Evolutionary conservation across 2,113 vertebrate genomes (phyloP).

Genomic region (Grantiella picta): DNA sequence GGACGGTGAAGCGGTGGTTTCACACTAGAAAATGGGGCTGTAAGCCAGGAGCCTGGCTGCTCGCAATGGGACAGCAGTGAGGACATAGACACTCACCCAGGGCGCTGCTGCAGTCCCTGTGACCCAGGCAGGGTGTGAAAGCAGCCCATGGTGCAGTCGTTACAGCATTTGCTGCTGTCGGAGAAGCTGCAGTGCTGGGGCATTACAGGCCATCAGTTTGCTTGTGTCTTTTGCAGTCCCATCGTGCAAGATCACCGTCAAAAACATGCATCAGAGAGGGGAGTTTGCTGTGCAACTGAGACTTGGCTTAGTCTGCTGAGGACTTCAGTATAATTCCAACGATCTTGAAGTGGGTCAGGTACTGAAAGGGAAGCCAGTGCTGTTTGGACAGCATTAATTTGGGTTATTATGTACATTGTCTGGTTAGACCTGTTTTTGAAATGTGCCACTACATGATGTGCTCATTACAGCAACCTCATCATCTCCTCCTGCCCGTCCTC

Average conservation of each 20-base stretch:
- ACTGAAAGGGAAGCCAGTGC: conserved; percentile 16
- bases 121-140: background rate
- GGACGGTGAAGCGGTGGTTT: background rate
- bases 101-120: background rate
- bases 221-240: background rate
- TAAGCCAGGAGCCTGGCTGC: background rate
- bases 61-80: background rate
- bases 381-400: conserved; percentile 27
- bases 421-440: conserved; percentile 64
- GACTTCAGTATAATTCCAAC: background rate
- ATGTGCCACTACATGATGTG: conserved; percentile 46
- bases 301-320: background rate
- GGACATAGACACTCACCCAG: background rate
- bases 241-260: background rate
- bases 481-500: background rate
- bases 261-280: background rate
- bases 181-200: background rate
- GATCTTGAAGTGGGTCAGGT: conserved; percentile 31
- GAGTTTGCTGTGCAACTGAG: background rate
- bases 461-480: conserved; percentile 24
- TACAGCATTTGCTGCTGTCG: background rate
- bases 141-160: rapidly evolving
- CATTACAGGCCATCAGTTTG: background rate
- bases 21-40: background rate
- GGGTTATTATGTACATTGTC: conserved; percentile 26